phyloP scores from a whole-genome alignment of 2,113 vertebrate species.

The Actinemys pallida region DNA sequence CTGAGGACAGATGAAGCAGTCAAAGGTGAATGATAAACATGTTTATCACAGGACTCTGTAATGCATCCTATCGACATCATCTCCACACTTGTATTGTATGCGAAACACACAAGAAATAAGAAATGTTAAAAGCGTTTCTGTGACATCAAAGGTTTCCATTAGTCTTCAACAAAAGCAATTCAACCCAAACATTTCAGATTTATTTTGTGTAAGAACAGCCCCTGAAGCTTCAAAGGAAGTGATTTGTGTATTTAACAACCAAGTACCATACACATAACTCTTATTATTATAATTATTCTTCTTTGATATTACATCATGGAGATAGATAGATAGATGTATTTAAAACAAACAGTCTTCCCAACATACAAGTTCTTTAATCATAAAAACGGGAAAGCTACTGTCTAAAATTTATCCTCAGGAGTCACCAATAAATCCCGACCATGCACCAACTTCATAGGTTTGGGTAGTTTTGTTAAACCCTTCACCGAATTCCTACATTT shows the following conservation, averaged over 20 bases:
- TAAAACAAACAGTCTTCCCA: not conserved
- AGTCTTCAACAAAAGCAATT: not conserved
- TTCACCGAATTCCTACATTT: not conserved
- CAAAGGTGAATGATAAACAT: not conserved
- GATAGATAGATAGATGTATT: not conserved
- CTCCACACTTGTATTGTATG: not conserved
- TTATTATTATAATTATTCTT: not conserved
- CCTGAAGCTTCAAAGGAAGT: not conserved
- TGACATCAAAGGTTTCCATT: not conserved
- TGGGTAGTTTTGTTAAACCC: not conserved
- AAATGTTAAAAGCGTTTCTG: not conserved
- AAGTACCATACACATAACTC: not conserved
- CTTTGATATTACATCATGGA: not conserved
- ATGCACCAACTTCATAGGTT: not conserved
- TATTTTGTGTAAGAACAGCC: not conserved
- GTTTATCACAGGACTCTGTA: not conserved
- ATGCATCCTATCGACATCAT: not conserved
- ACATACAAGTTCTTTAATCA: not conserved
- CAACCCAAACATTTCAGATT: not conserved
- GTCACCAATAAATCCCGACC: not conserved
- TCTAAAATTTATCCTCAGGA: not conserved
- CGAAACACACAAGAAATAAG: not conserved
- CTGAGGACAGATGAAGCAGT: not conserved
- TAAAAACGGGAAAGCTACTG: not conserved
- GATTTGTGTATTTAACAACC: not conserved